Percentiles rank a stretch among this genome's conserved stretches.
Conservation (phyloP, 2,797 vertebrate species). For the Enteromius treurensis region DNA sequence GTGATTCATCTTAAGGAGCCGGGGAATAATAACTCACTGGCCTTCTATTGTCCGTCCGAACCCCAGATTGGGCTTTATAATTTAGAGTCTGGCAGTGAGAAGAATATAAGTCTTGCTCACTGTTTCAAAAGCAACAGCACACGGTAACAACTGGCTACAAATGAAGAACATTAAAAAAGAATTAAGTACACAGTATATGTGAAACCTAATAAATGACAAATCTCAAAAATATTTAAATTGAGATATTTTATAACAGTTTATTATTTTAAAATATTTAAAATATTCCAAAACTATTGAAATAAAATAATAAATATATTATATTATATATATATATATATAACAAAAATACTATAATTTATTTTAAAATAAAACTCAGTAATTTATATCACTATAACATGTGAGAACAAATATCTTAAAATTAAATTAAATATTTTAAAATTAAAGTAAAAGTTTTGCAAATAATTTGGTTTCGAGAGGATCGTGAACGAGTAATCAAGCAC, state of each 20-base stretch:
- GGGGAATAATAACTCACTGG: constrained; percentile 67
- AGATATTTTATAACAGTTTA: not conserved
- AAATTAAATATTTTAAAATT: not conserved
- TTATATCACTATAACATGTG: not conserved
- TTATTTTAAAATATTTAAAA: not conserved
- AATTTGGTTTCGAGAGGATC: too few species aligned
- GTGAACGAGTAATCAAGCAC: too few species aligned
- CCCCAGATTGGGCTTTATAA: constrained; percentile 58
- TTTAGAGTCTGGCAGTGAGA: constrained; percentile 65
- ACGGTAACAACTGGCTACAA: constrained; percentile 48
- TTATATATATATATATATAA: not conserved
- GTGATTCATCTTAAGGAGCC: constrained; percentile 71
- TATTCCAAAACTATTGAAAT: not conserved
- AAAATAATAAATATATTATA: too few species aligned
- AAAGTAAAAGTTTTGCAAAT: not conserved
- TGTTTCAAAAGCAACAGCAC: constrained; percentile 55
- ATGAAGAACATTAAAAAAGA: constrained; percentile 28
- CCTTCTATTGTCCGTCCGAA: constrained; percentile 53
- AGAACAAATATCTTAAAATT: not conserved
- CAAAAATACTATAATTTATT: not conserved
- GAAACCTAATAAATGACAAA: not conserved
- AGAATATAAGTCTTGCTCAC: not conserved
- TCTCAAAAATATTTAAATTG: not conserved
- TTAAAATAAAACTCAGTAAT: not conserved
- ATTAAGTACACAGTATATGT: not conserved